Base-by-base conservation (phyloP, 2,113 vertebrate genomes). In the Dicaeum eximium region DNA sequence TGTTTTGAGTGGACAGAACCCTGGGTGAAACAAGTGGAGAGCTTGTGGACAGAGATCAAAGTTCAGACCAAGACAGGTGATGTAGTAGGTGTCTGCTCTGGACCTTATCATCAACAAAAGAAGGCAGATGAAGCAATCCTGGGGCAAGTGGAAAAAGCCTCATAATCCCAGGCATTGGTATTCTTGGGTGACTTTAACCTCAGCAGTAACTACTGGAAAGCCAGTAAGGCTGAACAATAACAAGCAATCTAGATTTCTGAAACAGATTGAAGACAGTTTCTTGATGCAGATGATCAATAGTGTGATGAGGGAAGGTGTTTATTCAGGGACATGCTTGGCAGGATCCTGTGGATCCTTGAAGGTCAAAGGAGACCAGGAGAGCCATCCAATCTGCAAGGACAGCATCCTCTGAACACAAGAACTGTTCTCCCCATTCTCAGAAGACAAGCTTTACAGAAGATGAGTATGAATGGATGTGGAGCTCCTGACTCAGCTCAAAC, bases 381-480 rank as follows among this genome's bases (percentile, higher is more conserved):
- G 20, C n/a, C 47, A 81, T 66, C 23, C 53, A 72, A 4, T 72
- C 27, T 80, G 67, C 27, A 47, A 80, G 23, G n/a, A 71, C 47
- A 57, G 33, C 33, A 70, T 84, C 23, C 20, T 88, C 51, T 61
- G 20, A 71, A 62, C 20, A 42, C 30, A 62, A 37, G n/a, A 66
- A 22, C 47, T 75, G 42, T 72, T 17, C 15, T 77, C 44, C 21
- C 17, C 21, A 33, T 57, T 84, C 47, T 75, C 53, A 77, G 57
- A 88, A 66, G 62, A 47, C 13, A 42, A 31, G 7, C 22, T 30
- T 66, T 84, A 31, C 13, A 33, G 12, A 54, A 75, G 25, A 79
- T 4, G 5, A 18, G 3, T 66, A 19, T 42, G 47, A 62, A 58
- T 66, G 17, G 57, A 47, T 0, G 0, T 37, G 30, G 24, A 51